phyloP scores from a whole-genome alignment of 2,888 invertebrate genomes.

The Temnothorax rugatulus region DNA sequence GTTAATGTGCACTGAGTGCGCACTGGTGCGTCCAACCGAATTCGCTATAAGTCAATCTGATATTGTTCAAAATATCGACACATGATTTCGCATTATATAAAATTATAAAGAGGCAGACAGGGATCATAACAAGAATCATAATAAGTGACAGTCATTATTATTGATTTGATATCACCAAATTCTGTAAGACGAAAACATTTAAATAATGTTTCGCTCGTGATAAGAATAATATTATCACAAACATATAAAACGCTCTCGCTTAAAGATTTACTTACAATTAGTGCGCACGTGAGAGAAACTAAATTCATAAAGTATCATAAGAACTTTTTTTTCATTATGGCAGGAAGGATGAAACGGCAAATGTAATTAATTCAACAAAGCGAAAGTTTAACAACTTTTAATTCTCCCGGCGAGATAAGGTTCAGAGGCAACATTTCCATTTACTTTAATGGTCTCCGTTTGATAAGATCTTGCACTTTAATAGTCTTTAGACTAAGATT shows the following conservation, averaged over 20 bases:
- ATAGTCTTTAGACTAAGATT: constrained; percentile 7
- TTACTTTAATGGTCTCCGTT: constrained; percentile 24
- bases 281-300: neutral
- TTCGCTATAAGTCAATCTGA: neutral
- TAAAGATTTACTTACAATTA: neutral
- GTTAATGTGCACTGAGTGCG: no score
- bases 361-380: constrained; percentile 33
- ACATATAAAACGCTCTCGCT: neutral
- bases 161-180: neutral
- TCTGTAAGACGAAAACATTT: neutral
- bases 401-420: constrained; percentile 4
- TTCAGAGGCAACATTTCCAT: neutral
- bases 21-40: no score
- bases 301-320: neutral
- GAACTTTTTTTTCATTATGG: neutral
- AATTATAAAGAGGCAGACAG: neutral
- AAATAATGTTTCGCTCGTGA: neutral
- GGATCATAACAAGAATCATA: neutral
- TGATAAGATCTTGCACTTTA: constrained; percentile 38
- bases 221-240: neutral
- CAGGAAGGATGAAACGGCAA: neutral
- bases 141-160: neutral
- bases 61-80: constrained; percentile 1
- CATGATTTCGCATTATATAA: neutral
- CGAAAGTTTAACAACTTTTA: constrained; percentile 25